A percentile compares a stretch with the other conserved stretches of the same genome.
phyloP scores from a whole-genome alignment of 2,888 invertebrate genomes.

The Leucozona laternaria region DNA sequence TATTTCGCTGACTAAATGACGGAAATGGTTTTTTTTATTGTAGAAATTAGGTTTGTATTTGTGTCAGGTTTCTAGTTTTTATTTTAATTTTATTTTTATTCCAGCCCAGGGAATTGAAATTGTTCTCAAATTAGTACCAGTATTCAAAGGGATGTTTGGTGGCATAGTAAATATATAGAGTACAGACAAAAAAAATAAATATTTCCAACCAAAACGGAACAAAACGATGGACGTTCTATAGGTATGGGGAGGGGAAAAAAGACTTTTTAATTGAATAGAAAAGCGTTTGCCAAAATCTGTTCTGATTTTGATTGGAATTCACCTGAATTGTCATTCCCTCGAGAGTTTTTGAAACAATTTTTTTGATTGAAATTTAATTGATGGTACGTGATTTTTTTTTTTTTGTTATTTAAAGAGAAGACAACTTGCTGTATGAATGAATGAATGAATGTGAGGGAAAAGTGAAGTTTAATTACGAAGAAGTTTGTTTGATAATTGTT shows the following conservation, averaged over 20 bases:
- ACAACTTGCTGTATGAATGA: not conserved
- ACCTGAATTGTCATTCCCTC: conserved; percentile 4
- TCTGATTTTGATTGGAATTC: conserved; percentile 18
- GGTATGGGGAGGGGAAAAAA: not conserved
- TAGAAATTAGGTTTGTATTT: no score
- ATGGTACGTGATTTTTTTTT: not conserved
- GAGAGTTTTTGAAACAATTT: not conserved
- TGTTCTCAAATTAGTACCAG: not conserved
- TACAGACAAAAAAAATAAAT: not conserved
- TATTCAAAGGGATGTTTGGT: not conserved
- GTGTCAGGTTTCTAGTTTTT: not conserved
- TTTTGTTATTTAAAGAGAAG: not conserved
- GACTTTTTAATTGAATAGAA: conserved; percentile 12
- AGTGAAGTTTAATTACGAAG: not conserved
- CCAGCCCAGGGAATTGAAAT: not conserved
- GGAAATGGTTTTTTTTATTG: not conserved
- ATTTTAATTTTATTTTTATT: not conserved
- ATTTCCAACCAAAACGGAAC: not conserved
- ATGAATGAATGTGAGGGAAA: not conserved
- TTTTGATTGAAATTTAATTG: conserved; percentile 21
- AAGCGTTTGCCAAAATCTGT: conserved; percentile 1
- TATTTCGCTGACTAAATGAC: not conserved
- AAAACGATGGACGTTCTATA: not conserved
- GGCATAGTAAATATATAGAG: not conserved
- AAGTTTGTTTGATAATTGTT: not conserved